A percentile compares a stretch with the other conserved stretches of the same genome.
Conservation (phyloP, 2,113 vertebrate genomes). For the Lutjanus erythropterus region DNA sequence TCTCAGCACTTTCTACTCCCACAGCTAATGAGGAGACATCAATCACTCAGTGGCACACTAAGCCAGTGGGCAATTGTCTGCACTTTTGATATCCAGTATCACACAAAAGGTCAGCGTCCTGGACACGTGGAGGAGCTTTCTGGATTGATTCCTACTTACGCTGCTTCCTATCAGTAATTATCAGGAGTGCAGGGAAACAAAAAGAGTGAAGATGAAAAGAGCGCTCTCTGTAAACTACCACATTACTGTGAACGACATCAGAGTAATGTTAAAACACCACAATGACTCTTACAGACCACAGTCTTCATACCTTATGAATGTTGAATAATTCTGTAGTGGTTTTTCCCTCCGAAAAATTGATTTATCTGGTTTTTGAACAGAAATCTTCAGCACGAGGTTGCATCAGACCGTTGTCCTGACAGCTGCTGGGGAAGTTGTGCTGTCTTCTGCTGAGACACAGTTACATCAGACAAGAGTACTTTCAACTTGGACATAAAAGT, state of each 20-base stretch:
- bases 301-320: slow-evolving; percentile 7
- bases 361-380: slow-evolving; percentile 25
- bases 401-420: slow-evolving; percentile 60
- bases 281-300: neutral
- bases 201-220: slow-evolving; percentile 15
- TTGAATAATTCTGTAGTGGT: neutral
- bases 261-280: neutral
- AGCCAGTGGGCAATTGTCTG: slow-evolving; percentile 62
- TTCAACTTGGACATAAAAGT: slow-evolving; percentile 57
- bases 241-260: neutral
- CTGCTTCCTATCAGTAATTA: slow-evolving; percentile 43
- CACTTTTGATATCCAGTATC: slow-evolving; percentile 56
- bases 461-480: slow-evolving; percentile 58
- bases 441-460: slow-evolving; percentile 37
- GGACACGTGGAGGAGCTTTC: slow-evolving; percentile 43
- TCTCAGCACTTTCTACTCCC: slow-evolving; percentile 51
- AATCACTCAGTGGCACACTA: slow-evolving; percentile 65
- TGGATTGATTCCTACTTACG: slow-evolving; percentile 27
- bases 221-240: neutral
- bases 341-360: neutral
- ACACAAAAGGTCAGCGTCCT: slow-evolving; percentile 63
- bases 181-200: slow-evolving; percentile 7
- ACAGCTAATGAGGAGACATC: slow-evolving; percentile 75
- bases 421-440: slow-evolving; percentile 27
- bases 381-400: slow-evolving; percentile 50